Base-by-base conservation (phyloP, 64 coral and sea anemone genomes). In the Pachyseris speciosa region DNA sequence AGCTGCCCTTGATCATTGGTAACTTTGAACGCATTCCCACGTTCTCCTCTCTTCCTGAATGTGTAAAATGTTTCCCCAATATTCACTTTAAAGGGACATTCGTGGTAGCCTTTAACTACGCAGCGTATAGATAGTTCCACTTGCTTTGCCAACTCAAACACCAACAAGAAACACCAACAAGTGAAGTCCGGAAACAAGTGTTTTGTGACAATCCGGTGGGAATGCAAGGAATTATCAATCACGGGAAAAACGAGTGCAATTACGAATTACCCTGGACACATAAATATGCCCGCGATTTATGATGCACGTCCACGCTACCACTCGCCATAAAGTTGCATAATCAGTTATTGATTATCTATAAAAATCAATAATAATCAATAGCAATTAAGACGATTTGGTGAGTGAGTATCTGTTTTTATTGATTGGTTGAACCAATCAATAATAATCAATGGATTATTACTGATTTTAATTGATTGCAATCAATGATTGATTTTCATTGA, bases 1-100 rank as follows among this genome's bases (percentile, higher is more conserved):
- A 78, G 74, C 74, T 49, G 74, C 42, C 74, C 74, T 24, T 42
- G 74, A 47, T 78, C 74, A 78, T 78, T 53, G 12, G 74, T 78
- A 78, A 78, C 42, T 78, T n/a, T 49, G 43, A 77, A 77, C 28
- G 42, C 74, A 50, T 53, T 78, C 42, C 74, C 74, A 50, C 29
- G 42, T 50, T 47, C 74, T 50, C 74, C 74, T 47, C 50, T 50
- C 74, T 78, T 78, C 74, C 50, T 78, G 74, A 50, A 78, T 47
- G 74, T n/a, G 42, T 78, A 53, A 20, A 78, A 48, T 48, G 15
- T 53, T 53, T 78, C 74, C 22, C 74, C 43, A 7, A 78, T n/a
- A 78, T 78, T 53, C 42, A 50, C 50, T 47, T 47, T 24, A 36
- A 78, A 78, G 26, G 36, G 42, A n/a, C 74, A 78, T 78, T 78